Evolutionary conservation across 2,888 invertebrate species (phyloP).

Genomic region (Lasioglossum malachurum): DNA sequence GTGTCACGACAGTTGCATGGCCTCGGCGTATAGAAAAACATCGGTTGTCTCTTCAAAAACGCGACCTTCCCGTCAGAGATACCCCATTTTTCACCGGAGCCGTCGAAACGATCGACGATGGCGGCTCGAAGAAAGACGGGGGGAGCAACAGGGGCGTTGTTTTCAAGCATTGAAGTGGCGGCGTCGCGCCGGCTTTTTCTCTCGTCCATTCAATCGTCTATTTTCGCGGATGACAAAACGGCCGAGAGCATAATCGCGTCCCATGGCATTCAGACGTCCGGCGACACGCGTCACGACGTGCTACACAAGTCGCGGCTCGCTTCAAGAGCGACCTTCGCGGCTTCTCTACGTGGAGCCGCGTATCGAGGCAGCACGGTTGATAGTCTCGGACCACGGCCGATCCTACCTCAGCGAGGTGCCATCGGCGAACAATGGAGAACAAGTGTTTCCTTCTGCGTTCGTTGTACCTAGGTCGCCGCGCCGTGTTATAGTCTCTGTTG

Average conservation of each 20-base stretch:
- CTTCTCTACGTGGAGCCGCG: not conserved
- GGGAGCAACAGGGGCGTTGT: not conserved
- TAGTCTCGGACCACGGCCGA: constrained; percentile 42
- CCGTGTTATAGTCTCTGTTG: constrained; percentile 40
- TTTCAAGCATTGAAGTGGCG: not conserved
- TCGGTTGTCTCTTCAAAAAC: not conserved
- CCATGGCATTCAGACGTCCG: not conserved
- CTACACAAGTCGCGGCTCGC: not conserved
- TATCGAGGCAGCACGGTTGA: not conserved
- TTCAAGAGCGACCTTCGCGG: not conserved
- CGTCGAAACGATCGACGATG: not conserved
- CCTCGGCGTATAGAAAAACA: constrained; percentile 28
- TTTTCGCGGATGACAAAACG: constrained; percentile 2
- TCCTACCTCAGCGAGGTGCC: constrained; percentile 47
- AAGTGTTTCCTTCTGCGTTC: constrained; percentile 59
- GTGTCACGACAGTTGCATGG: not conserved
- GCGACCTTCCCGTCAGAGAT: not conserved
- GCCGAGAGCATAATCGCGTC: not conserved
- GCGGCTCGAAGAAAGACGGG: not conserved
- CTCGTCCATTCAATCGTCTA: not conserved
- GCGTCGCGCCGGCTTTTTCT: not conserved
- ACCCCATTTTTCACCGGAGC: not conserved
- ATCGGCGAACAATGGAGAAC: constrained; percentile 60
- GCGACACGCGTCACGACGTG: not conserved
- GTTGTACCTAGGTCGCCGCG: constrained; percentile 33